Base-by-base conservation (phyloP, 2,888 invertebrate species). In the Mamestra brassicae region DNA sequence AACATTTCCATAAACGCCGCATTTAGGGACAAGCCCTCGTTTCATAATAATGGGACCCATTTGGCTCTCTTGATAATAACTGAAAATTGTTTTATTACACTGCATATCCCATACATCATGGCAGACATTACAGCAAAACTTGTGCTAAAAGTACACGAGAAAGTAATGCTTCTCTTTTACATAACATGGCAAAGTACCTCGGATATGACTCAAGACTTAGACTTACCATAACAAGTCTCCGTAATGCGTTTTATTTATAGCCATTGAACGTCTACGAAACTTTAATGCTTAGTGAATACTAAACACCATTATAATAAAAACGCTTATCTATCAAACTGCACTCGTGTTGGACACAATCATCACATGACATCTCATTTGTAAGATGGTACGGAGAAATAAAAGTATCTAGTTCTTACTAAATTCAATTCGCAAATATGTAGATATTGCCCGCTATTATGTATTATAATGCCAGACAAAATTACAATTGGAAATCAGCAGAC, bases 1-100 rank as follows among this genome's bases (percentile, higher is more conserved):
- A 80, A 83, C 75, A 92, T 93, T 93, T 91, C 89, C 91, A 92
- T 92, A 92, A 92, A 90, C 82, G 85, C 68, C 71, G 81, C 90
- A 88, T 91, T 90, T 89, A 90, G 45, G 87, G 83, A 89, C 89
- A 85, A 87, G 88, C 80, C 78, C 84, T 82, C 85, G 83, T 86
- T 83, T 77, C 71, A 84, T 89, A 88, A 90, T 92, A 88, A 91
- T 89, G 88, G 81, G 79, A 77, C 80, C 80, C 87, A 88, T 89
- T 89, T 86, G 78, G 84, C 80, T 83, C 78, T 87, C 81, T 80
- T 80, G 76, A 80, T 87, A 88, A 86, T 89, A 83, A 84, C 81
- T 85, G 78, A 85, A 87, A 85, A 83, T 76, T 85, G 72, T 81
- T 86, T 81, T 80, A 82, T 74, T 85, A 80, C 61, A 13, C 61